Evolutionary conservation across 1,140 invertebrate genomes (phyloP), one percentile per base, ranked within the genome.

Genomic region (Drosophila baimaii): DNA sequence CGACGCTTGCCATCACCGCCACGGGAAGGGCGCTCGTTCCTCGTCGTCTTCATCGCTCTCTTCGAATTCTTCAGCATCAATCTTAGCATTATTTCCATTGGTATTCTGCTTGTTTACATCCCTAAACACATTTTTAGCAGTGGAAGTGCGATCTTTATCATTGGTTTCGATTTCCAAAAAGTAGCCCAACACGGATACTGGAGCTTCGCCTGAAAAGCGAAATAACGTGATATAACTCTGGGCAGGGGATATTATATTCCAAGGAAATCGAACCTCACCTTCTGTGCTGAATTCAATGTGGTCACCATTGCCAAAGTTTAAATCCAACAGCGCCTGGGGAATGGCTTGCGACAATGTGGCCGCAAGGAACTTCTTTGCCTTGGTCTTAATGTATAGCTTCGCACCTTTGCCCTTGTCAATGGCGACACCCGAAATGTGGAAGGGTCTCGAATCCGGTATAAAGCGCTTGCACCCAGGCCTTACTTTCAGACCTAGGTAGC

Each of bases 401-500:
- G 96, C 94, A n/a, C 94, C 93, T 61, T 94, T 93, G 68, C 94
- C 94, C 76, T 93, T 93, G 55, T 98, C 96, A 79, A 98, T 93
- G 21, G 95, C 94, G 9, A 97, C 97, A 93, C 97, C 97, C 0
- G 97, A 97, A 21, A 98, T 94, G 92, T 98, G 97, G 92, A 98
- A 98, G n/a, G 95, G 92, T 68, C 95, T 95, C 74, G 95, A 95
- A 65, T n/a, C n/a, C n/a, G n/a, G n/a, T n/a, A n/a, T n/a, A n/a
- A n/a, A 98, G 96, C 35, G 94, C 94, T 92, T 98, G 97, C 98
- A 98, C 59, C 96, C 95, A 29, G 96, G 95, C 93, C 98, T 96
- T 92, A 97, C 94, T 76, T 95, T 95, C 8, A 97, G 91, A 90
- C 96, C 96, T 97, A 12, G n/a, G n/a, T n/a, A n/a, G n/a, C n/a